Conservation (phyloP, 2,797 vertebrate species). For the Silurus lanzhouensis region DNA sequence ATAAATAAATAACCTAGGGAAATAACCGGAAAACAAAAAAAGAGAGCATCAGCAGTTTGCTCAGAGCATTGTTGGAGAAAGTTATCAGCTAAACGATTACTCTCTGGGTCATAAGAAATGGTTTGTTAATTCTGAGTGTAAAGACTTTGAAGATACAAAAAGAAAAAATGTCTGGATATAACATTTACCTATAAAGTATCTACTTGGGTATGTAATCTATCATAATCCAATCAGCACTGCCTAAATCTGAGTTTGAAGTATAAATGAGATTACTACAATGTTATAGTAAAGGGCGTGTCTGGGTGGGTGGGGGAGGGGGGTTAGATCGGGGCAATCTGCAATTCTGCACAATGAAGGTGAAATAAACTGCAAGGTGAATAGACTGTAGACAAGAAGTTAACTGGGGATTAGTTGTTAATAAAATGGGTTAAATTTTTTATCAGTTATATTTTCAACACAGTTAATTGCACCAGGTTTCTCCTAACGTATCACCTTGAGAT, state of each 20-base stretch:
- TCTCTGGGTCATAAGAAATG: background rate
- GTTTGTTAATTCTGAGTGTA: background rate
- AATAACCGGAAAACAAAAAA: conserved; percentile 4
- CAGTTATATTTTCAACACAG: background rate
- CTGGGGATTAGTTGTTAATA: background rate
- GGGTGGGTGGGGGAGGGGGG: too few relatives aligned
- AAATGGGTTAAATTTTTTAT: background rate
- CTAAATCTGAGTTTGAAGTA: background rate
- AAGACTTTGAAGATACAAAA: background rate
- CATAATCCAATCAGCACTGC: background rate
- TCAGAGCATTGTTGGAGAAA: conserved; percentile 7
- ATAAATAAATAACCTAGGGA: conserved; percentile 51
- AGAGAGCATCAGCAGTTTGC: background rate
- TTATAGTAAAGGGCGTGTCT: background rate
- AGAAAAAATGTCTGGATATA: background rate
- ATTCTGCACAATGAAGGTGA: background rate
- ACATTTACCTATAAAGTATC: background rate
- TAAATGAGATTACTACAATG: background rate
- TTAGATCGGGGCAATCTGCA: background rate
- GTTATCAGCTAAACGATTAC: background rate
- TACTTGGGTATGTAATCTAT: conserved; percentile 5
- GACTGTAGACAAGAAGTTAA: background rate
- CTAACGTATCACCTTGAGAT: conserved; percentile 29
- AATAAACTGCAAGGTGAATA: background rate
- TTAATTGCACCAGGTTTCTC: background rate